Evolutionary conservation across 2,888 invertebrate genomes (phyloP).

Genomic region (Sinodicranocentrus sp.): DNA sequence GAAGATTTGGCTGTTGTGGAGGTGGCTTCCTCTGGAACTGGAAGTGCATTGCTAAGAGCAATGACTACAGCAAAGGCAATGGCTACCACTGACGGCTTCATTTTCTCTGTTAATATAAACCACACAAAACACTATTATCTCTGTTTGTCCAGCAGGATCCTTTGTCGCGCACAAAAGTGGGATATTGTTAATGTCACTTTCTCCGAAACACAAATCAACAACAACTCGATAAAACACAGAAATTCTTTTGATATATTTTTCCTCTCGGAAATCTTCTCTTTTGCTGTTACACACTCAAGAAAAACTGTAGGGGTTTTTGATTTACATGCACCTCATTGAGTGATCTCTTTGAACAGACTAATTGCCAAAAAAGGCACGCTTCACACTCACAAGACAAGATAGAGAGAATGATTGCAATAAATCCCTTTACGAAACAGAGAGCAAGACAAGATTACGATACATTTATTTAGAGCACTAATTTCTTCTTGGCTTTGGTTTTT

Average conservation of each 20-base stretch:
- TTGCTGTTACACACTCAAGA: no score
- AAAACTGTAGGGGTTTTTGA: conserved; percentile 8
- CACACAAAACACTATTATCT: neutral
- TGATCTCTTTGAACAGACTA: conserved; percentile 24
- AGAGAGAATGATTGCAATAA: neutral
- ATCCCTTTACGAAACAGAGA: conserved; percentile 1
- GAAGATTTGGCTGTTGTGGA: conserved; percentile 63
- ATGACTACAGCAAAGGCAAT: conserved; percentile 71
- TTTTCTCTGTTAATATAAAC: conserved; percentile 48
- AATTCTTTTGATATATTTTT: neutral
- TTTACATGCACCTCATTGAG: neutral
- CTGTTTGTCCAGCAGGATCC: neutral
- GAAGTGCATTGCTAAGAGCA: conserved; percentile 71
- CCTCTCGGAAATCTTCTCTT: no score
- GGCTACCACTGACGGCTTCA: conserved; percentile 71
- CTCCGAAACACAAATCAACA: neutral
- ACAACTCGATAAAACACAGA: neutral
- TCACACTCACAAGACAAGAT: neutral
- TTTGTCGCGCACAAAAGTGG: no score
- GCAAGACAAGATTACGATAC: neutral
- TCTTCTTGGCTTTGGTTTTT: conserved; percentile 34
- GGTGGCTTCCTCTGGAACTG: conserved; percentile 72
- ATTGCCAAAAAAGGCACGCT: conserved; percentile 11
- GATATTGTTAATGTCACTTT: neutral
- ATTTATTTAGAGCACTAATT: conserved; percentile 22